Conservation (phyloP, 92 coral and sea anemone genomes). For the Phenganax subtilis region DNA sequence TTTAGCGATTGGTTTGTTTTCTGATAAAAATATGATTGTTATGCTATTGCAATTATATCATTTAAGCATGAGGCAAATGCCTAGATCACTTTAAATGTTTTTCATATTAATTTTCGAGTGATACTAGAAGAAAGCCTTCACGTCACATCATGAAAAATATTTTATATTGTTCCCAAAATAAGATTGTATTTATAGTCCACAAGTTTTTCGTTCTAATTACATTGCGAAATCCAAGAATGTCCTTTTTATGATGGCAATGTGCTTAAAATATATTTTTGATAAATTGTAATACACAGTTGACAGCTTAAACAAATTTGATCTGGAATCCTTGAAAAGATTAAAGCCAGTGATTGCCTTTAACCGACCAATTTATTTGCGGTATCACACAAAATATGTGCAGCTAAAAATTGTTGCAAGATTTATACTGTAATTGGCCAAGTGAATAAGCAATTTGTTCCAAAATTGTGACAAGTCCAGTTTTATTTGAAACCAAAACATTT, state of each 20-base stretch:
- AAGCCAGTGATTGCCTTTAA: not conserved
- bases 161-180: no score
- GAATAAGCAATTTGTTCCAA: not conserved
- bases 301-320: not conserved
- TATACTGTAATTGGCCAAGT: not conserved
- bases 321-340: not conserved
- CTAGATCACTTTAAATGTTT: conserved; percentile 21
- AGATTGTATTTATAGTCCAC: no score
- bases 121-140: not conserved
- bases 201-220: no score
- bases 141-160: not conserved
- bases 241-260: no score
- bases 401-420: not conserved
- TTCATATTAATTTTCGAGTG: conserved; percentile 10
- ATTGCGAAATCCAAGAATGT: no score
- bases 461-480: conserved; percentile 2
- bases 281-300: not conserved
- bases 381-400: not conserved
- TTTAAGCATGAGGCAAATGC: not conserved
- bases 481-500: no score
- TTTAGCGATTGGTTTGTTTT: conserved; percentile 20
- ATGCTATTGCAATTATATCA: conserved; percentile 30
- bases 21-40: conserved; percentile 25
- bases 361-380: conserved; percentile 4
- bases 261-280: not conserved